phyloP scores from a whole-genome alignment of 2,113 vertebrate genomes.

The Phrynosoma platyrhinos region DNA sequence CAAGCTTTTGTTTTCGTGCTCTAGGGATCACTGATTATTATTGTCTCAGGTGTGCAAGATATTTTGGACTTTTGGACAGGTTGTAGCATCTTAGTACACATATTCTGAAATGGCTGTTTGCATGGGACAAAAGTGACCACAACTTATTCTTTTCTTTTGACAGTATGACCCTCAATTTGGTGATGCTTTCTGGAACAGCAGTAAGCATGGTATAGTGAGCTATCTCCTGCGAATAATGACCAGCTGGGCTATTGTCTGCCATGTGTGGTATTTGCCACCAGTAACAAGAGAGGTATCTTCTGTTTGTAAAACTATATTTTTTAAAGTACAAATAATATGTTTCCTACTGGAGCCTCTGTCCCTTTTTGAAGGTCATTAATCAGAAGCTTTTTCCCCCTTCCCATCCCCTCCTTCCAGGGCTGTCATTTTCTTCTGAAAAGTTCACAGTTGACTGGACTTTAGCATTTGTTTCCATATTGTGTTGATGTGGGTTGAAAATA shows the following conservation, averaged over 20 bases:
- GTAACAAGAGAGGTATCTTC: constrained; percentile 88
- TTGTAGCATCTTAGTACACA: too few species aligned
- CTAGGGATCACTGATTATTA: neutral
- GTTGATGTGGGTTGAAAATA: neutral
- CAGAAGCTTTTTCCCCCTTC: neutral
- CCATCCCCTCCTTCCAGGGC: too few species aligned
- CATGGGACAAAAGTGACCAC: neutral
- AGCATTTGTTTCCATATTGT: neutral
- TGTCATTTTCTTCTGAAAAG: neutral
- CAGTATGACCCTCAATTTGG: constrained; percentile 96
- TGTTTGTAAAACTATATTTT: neutral
- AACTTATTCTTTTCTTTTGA: constrained; percentile 9
- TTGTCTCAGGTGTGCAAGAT: neutral
- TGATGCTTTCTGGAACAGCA: constrained; percentile 97
- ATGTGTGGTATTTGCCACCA: constrained; percentile 95
- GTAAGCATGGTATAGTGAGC: constrained; percentile 91
- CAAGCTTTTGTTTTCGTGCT: neutral
- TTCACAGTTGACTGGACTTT: neutral
- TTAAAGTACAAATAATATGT: neutral
- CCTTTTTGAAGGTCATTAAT: neutral
- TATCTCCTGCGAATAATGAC: constrained; percentile 95
- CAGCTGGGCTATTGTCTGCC: constrained; percentile 97
- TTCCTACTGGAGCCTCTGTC: neutral
- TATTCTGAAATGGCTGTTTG: neutral
- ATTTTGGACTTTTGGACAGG: neutral